Evolutionary conservation across 23 tunicate genomes (phyloP), one percentile per base, ranked within the genome.

Genomic region (Trididemnum clinides): DNA sequence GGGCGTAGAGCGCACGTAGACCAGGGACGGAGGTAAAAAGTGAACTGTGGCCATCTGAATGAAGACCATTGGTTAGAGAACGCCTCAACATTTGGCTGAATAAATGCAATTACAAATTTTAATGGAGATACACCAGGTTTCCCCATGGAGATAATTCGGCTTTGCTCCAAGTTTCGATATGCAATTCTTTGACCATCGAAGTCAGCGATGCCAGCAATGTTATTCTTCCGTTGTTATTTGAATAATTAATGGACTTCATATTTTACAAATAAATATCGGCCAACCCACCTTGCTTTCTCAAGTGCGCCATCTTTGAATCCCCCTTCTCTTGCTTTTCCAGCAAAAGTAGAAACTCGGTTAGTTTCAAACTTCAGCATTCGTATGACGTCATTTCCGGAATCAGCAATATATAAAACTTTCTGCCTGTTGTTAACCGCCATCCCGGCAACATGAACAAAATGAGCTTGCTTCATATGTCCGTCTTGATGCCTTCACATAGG

Each of bases 371-470:
- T 75, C 36, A 75, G 22, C 6, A 28, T 34, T 34, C 83, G 69
- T 26, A 85, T 85, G 5, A 75, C 82, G 57, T 85, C 6, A 35
- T 85, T 85, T 1, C 83, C 89, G 39, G 75, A 62, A 33, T 85
- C 89, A 31, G 83, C 89, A 26, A 85, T 36, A 37, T 57, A 85
- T 33, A 85, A 54, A 33, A 12, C 1, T 12, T 76, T 28, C 1
- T 51, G 26, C n/a, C 33, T 36, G 0, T 33, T 38, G 64, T 76
- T 51, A 0, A 85, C 26, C 39, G 62, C 75, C 82, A 85, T 75
- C 33, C 89, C 89, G 20, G 89, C 89, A 0, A 50, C 28, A 63
- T 85, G 74, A 22, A 33, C 28, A 50, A 85, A 85, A 2, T 59
- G 57, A 12, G 89, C 83, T 1, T 57, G 59, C 59, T 33, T 58